Conservation (phyloP, 2,797 vertebrate species). For the Clarias pachynema region DNA sequence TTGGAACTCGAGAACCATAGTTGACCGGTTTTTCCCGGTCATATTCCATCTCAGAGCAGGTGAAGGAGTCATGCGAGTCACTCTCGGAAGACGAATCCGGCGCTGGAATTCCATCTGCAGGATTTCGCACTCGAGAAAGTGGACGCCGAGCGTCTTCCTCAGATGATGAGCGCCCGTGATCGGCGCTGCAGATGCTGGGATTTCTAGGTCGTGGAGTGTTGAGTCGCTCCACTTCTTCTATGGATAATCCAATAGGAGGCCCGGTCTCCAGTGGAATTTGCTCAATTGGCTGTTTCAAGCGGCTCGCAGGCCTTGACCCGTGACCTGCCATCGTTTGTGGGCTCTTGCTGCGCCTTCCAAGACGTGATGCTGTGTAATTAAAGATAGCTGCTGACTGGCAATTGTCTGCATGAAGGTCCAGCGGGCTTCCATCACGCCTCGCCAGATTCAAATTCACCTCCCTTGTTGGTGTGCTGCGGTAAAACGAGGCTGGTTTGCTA, state of each 20-base stretch:
- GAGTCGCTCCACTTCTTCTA: slow-evolving; percentile 96
- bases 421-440: slow-evolving; percentile 85
- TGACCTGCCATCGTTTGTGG: slow-evolving; percentile 89
- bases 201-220: slow-evolving; percentile 95
- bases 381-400: slow-evolving; percentile 90
- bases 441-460: slow-evolving; percentile 91
- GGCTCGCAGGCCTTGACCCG: slow-evolving; percentile 87
- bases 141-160: slow-evolving; percentile 94
- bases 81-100: slow-evolving; percentile 97
- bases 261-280: slow-evolving; percentile 89
- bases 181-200: slow-evolving; percentile 97
- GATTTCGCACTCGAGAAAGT: slow-evolving; percentile 91
- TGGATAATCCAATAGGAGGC: slow-evolving; percentile 92
- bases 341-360: slow-evolving; percentile 95
- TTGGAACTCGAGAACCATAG: slow-evolving; percentile 90
- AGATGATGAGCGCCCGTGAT: slow-evolving; percentile 94
- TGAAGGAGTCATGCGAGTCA: slow-evolving; percentile 98
- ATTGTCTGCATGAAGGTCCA: slow-evolving; percentile 85
- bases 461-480: slow-evolving; percentile 90
- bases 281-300: slow-evolving; percentile 91
- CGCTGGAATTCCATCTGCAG: slow-evolving; percentile 91
- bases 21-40: slow-evolving; percentile 90
- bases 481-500: slow-evolving; percentile 89
- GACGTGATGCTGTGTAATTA: slow-evolving; percentile 84
- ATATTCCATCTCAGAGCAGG: slow-evolving; percentile 98